Evolutionary conservation across 2,888 invertebrate species (phyloP).

Genomic region (Tipula helvola): DNA sequence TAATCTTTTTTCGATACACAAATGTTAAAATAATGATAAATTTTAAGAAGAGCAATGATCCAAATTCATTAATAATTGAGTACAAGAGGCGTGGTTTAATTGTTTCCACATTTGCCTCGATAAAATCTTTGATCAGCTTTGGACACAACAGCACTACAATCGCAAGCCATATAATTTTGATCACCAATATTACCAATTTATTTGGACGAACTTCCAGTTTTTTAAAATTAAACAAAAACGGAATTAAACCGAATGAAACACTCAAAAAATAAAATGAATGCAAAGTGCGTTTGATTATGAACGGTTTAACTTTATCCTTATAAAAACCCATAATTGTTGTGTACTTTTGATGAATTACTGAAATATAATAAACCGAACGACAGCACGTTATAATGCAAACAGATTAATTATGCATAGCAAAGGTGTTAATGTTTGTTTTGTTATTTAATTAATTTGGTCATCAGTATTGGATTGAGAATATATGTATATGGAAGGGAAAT

Average conservation of each 20-base stretch:
- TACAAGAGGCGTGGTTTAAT: neutral
- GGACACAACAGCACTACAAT: neutral
- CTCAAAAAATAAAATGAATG: neutral
- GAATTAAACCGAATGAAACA: neutral
- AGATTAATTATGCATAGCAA: too few species aligned
- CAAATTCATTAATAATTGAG: neutral
- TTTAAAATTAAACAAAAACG: neutral
- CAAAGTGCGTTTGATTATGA: neutral
- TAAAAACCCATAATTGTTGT: neutral
- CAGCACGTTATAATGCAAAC: too few species aligned
- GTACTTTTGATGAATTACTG: neutral
- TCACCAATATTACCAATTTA: neutral
- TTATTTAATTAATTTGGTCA: too few species aligned
- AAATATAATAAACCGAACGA: too few species aligned
- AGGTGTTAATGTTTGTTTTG: too few species aligned
- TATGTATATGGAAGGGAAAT: too few species aligned
- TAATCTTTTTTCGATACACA: neutral
- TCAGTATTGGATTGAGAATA: too few species aligned
- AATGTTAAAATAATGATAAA: neutral
- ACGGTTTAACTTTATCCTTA: neutral
- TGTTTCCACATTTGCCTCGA: neutral
- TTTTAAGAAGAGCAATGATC: neutral
- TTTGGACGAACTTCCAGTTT: neutral
- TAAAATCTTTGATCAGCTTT: neutral
- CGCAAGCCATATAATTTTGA: neutral